Conservation (phyloP, 2,797 vertebrate genomes). For the Sternotherus odoratus region DNA sequence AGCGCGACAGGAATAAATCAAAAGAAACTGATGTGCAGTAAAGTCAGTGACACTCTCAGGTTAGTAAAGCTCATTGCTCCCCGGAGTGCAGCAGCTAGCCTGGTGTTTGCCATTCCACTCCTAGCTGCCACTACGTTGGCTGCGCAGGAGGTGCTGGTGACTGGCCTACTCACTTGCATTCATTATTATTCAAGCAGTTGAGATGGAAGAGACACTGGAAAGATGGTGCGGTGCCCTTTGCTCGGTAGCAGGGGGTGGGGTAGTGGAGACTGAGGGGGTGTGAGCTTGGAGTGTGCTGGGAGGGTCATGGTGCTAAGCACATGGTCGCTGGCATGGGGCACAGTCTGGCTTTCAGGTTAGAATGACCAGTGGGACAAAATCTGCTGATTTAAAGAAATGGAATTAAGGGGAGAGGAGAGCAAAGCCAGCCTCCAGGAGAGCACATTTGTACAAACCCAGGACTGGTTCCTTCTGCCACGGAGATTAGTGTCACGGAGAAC, state of each 20-base stretch:
- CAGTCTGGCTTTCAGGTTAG: conserved; percentile 64
- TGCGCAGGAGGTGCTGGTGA: not conserved
- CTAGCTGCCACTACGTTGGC: not conserved
- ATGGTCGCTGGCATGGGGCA: conserved; percentile 44
- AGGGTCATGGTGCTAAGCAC: conserved; percentile 51
- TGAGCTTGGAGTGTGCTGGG: conserved; percentile 43
- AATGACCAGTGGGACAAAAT: conserved; percentile 78
- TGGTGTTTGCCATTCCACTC: conserved; percentile 16
- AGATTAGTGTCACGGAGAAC: conserved; percentile 46
- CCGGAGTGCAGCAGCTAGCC: conserved; percentile 64
- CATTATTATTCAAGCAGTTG: conserved; percentile 57
- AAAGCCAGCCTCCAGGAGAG: conserved; percentile 43
- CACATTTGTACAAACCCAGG: not conserved
- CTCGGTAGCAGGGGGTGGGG: conserved; percentile 28
- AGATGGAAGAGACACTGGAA: conserved; percentile 60
- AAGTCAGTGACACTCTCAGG: conserved; percentile 71
- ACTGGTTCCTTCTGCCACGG: conserved; percentile 27
- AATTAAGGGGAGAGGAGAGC: conserved; percentile 21
- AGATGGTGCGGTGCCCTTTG: conserved; percentile 57
- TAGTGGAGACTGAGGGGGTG: conserved; percentile 21
- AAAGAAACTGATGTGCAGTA: conserved; percentile 80
- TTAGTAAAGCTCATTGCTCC: conserved; percentile 76
- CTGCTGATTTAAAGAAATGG: conserved; percentile 30
- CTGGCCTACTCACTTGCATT: conserved; percentile 54
- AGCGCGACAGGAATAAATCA: conserved; percentile 72